Percentiles rank a stretch among this genome's conserved stretches.
phyloP scores from a whole-genome alignment of 37 sponge, comb jelly and placozoan species.

The Corticium candelabrum region DNA sequence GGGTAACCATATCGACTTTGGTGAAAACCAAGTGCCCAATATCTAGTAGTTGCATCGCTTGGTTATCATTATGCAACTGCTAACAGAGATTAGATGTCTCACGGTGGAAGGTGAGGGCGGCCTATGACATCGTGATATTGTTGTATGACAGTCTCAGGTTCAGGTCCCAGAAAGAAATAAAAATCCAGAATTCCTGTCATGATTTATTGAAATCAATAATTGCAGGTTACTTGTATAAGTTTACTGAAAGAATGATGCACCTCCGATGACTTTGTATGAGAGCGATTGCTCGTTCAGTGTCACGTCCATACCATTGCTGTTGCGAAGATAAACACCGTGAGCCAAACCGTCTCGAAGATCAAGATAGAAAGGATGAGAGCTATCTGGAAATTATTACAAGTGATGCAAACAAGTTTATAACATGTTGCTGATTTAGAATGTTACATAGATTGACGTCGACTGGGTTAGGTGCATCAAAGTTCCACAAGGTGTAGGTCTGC shows the following conservation, averaged over 20 bases:
- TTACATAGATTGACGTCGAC: conserved; percentile 53
- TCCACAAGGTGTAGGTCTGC: conserved; percentile 59
- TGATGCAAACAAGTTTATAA: neutral
- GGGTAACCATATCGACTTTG: conserved; percentile 79
- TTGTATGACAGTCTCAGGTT: conserved; percentile 58
- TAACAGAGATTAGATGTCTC: neutral
- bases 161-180: conserved; percentile 79
- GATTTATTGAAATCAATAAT: too few species aligned
- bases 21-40: conserved; percentile 85
- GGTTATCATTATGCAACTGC: neutral
- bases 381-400: conserved; percentile 17
- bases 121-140: conserved; percentile 87
- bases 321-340: conserved; percentile 32
- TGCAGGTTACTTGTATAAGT: too few species aligned
- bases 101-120: conserved; percentile 73
- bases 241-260: too few species aligned
- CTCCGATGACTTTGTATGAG: conserved; percentile 37
- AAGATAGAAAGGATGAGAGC: conserved; percentile 34
- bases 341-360: conserved; percentile 24
- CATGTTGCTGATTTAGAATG: too few species aligned
- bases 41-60: too few species aligned
- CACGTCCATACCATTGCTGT: conserved; percentile 46
- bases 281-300: neutral
- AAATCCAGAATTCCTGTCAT: conserved; percentile 67
- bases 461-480: conserved; percentile 60